Percentiles rank a stretch among this genome's conserved stretches.
Conservation (phyloP, 2,888 invertebrate genomes). For the Drosophila greeni region DNA sequence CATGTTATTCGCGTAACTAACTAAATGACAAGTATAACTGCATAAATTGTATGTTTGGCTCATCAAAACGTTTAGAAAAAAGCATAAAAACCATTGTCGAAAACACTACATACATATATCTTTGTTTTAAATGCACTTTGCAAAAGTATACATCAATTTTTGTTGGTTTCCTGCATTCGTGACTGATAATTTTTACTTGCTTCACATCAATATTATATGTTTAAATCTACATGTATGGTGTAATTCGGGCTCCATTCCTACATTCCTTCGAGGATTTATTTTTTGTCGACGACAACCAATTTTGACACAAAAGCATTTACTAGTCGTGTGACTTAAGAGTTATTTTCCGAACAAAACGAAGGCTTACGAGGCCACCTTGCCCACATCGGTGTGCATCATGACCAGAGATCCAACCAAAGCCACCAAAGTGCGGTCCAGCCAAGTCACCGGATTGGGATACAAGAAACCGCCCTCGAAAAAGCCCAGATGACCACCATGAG, state of each 20-base stretch:
- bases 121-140: constrained; percentile 69
- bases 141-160: constrained; percentile 56
- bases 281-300: constrained; percentile 54
- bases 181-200: constrained; percentile 27
- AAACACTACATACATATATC: constrained; percentile 39
- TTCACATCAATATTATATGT: constrained; percentile 46
- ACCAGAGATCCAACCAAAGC: constrained; percentile 88
- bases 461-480: constrained; percentile 94
- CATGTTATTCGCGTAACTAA: constrained; percentile 51
- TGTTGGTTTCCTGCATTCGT: constrained; percentile 26
- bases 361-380: constrained; percentile 53
- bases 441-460: constrained; percentile 93
- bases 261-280: constrained; percentile 36
- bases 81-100: constrained; percentile 31
- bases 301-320: constrained; percentile 55
- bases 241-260: constrained; percentile 36
- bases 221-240: constrained; percentile 33
- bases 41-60: constrained; percentile 33
- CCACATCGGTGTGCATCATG: constrained; percentile 71
- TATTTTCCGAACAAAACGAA: not conserved
- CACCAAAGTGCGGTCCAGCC: constrained; percentile 94
- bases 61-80: constrained; percentile 30
- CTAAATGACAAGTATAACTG: constrained; percentile 42
- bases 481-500: constrained; percentile 96
- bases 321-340: constrained; percentile 7